These are phyloP conservation scores for Thalassaphorura encarpata DNA, from an alignment of 1,140 invertebrate genomes.

Conservation along the genomic window DNA sequence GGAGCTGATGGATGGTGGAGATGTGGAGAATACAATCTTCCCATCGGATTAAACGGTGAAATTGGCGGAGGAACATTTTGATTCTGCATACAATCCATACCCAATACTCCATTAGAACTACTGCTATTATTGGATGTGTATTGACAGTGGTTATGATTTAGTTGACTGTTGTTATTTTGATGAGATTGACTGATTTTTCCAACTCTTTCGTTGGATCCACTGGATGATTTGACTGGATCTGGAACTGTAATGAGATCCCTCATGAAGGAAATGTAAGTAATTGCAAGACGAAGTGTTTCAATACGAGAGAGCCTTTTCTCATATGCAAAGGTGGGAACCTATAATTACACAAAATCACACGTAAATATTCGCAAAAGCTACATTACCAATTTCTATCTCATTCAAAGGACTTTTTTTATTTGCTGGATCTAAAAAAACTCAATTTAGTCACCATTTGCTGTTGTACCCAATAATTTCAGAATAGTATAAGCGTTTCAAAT, in stretches of 20 bases:
- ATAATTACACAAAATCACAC: too few species aligned
- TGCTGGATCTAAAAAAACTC: background rate
- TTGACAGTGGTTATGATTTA: conserved; percentile 6
- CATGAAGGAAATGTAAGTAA: conserved; percentile 98
- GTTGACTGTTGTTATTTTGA: background rate
- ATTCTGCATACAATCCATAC: conserved; percentile 23
- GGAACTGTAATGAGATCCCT: conserved; percentile 59
- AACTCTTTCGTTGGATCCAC: background rate
- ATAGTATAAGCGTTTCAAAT: too few species aligned
- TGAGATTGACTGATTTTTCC: background rate
- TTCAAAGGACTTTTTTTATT: too few species aligned
- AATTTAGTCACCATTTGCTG: too few species aligned
- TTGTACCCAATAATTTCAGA: too few species aligned
- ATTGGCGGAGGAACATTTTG: conserved; percentile 25
- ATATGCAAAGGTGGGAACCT: conserved; percentile 96
- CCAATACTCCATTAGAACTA: conserved; percentile 5
- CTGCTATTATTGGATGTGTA: background rate
- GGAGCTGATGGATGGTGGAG: background rate
- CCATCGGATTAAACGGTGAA: conserved; percentile 15
- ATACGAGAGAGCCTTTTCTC: conserved; percentile 96
- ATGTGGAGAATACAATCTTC: conserved; percentile 20
- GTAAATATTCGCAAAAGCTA: too few species aligned
- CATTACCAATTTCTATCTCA: too few species aligned
- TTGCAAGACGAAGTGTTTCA: conserved; percentile 90
- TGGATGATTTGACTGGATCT: conserved; percentile 16